These are phyloP conservation scores for Drosophila gaucha DNA, from an alignment of 2,888 invertebrate genomes.

Conservation along the genomic window DNA sequence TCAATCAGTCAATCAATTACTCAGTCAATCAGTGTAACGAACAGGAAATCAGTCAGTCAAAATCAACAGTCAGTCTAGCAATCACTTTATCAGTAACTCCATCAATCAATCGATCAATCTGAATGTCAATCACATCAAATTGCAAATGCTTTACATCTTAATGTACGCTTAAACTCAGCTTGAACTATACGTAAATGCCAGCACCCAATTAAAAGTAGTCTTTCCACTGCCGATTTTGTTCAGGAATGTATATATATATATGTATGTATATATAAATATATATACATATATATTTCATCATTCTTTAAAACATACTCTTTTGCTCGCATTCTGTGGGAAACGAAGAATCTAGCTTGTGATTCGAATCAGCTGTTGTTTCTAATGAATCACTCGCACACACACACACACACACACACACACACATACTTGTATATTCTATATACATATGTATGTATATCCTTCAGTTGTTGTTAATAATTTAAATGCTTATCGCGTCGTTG, in stretches of 20 bases:
- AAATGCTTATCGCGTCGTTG: slow-evolving; percentile 71
- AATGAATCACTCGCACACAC: slow-evolving; percentile 45
- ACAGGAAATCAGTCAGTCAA: background rate
- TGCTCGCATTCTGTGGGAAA: background rate
- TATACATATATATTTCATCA: background rate
- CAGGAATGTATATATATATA: no score
- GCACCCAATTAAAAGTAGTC: no score
- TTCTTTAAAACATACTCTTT: background rate
- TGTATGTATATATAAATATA: background rate
- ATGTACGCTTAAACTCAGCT: background rate
- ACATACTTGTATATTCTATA: background rate
- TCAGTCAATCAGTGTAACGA: no score
- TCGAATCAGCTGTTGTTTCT: slow-evolving; percentile 47
- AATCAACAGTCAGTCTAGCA: background rate
- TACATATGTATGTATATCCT: slow-evolving; percentile 15
- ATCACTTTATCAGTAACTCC: background rate
- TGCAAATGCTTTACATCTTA: no score
- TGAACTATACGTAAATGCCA: no score
- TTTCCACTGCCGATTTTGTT: no score
- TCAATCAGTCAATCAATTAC: no score
- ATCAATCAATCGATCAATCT: background rate
- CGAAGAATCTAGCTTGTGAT: background rate
- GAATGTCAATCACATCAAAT: background rate
- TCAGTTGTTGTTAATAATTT: slow-evolving; percentile 68
- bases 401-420: slow-evolving; percentile 9